These are phyloP conservation scores for Ramphastos sulfuratus DNA, from an alignment of 2,113 vertebrate genomes.

Conservation along the genomic window DNA sequence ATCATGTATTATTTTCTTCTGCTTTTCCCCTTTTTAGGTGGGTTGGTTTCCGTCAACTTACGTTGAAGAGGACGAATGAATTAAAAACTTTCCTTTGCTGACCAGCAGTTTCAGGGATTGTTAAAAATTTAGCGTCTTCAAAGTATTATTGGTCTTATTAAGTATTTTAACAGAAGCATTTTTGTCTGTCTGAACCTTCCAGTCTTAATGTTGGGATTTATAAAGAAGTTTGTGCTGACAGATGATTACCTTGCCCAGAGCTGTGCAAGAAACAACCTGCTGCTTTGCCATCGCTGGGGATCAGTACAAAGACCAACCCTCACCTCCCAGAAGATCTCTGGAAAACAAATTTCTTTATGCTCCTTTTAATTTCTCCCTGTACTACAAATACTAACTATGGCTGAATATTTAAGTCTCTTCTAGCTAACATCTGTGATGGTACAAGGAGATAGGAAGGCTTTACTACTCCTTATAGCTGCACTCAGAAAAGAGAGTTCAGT, in stretches of 20 bases:
- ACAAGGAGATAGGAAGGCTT: conserved; percentile 52
- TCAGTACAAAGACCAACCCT: conserved; percentile 54
- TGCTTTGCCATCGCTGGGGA: conserved; percentile 43
- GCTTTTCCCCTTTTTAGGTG: conserved; percentile 77
- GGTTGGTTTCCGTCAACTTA: conserved; percentile 99
- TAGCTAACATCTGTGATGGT: conserved; percentile 33
- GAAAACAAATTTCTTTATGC: conserved; percentile 8
- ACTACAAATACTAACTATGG: conserved; percentile 57
- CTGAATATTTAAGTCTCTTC: conserved; percentile 36
- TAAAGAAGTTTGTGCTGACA: conserved; percentile 66
- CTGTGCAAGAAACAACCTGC: conserved; percentile 62
- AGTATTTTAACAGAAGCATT: conserved; percentile 55
- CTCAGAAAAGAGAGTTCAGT: conserved; percentile 14
- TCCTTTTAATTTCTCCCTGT: conserved; percentile 68
- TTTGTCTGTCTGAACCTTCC: conserved; percentile 58
- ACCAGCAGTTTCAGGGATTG: conserved; percentile 64
- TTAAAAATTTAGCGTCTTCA: conserved; percentile 25
- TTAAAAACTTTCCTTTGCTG: not conserved
- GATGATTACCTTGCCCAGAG: conserved; percentile 68
- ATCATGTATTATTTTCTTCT: conserved; percentile 33
- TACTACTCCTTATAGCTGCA: conserved; percentile 47
- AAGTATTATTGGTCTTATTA: conserved; percentile 38
- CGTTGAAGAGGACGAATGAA: conserved; percentile 95
- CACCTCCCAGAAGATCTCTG: conserved; percentile 47
- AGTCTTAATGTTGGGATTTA: conserved; percentile 69